Evolutionary conservation across 2,113 vertebrate genomes (phyloP).

Genomic region (Takifugu bimaculatus): DNA sequence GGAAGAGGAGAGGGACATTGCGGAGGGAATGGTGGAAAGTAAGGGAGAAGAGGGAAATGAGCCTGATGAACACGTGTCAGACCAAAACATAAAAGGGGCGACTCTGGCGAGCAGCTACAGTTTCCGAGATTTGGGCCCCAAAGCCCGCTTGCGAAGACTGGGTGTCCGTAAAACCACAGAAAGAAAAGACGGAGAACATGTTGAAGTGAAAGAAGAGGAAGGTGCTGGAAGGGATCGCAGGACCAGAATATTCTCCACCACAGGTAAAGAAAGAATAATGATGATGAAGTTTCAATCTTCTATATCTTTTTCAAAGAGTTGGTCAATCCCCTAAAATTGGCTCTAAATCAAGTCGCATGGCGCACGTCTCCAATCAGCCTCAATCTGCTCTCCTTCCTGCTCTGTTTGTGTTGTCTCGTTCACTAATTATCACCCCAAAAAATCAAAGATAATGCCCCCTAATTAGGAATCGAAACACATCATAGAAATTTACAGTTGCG

Average conservation of each 20-base stretch:
- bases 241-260: constrained; percentile 66
- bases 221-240: constrained; percentile 70
- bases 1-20: constrained; percentile 6
- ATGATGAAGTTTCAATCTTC: not conserved
- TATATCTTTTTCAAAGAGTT: not conserved
- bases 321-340: not conserved
- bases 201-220: constrained; percentile 52
- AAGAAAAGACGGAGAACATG: constrained; percentile 36
- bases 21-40: not conserved
- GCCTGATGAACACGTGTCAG: constrained; percentile 6
- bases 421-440: too few species aligned
- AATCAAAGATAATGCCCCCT: not conserved
- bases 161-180: constrained; percentile 64
- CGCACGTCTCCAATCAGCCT: not conserved
- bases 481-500: constrained; percentile 13
- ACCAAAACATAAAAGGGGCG: not conserved
- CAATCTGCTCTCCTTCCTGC: not conserved
- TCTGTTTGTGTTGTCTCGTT: too few species aligned
- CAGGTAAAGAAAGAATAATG: constrained; percentile 63
- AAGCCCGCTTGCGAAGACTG: constrained; percentile 51
- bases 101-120: constrained; percentile 45
- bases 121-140: constrained; percentile 59
- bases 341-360: not conserved
- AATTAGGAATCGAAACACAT: not conserved
- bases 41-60: not conserved